Percentiles rank a stretch among this genome's conserved stretches.
phyloP scores from a whole-genome alignment of 2,113 vertebrate genomes.

The Micronisus gabar region DNA sequence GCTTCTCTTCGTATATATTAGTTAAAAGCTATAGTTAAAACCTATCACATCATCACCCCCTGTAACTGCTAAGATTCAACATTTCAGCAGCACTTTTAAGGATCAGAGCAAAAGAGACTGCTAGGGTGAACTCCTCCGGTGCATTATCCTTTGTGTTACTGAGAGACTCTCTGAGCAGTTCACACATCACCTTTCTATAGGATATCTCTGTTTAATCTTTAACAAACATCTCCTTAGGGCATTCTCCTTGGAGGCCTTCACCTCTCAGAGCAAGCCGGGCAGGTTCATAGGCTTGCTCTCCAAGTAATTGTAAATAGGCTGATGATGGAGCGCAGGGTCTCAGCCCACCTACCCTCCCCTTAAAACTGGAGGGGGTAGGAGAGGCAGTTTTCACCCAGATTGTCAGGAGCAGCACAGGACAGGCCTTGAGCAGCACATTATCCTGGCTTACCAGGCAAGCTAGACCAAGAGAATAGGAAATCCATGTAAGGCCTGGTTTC shows the following conservation, averaged over 20 bases:
- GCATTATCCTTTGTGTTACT: background rate
- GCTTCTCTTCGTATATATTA: fast-evolving
- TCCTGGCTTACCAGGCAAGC: fast-evolving
- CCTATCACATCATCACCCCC: no score
- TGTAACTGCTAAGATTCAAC: fast-evolving
- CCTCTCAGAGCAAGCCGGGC: background rate
- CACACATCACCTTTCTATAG: background rate
- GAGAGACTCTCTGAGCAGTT: background rate
- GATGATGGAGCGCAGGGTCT: background rate
- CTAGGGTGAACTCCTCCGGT: background rate
- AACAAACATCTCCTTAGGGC: background rate
- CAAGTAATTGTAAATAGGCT: background rate
- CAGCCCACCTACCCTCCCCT: background rate
- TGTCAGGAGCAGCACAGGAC: background rate
- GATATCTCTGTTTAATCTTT: background rate
- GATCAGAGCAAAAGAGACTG: background rate
- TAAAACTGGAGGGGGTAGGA: background rate
- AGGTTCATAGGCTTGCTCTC: background rate
- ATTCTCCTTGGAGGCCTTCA: background rate
- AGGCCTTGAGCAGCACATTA: background rate
- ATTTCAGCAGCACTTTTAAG: background rate
- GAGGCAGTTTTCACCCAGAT: background rate
- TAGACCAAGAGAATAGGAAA: background rate
- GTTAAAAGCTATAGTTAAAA: background rate
- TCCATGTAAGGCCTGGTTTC: fast-evolving